These are phyloP conservation scores for Anticlea derivata DNA, from an alignment of 2,888 invertebrate species.

Conservation along the genomic window DNA sequence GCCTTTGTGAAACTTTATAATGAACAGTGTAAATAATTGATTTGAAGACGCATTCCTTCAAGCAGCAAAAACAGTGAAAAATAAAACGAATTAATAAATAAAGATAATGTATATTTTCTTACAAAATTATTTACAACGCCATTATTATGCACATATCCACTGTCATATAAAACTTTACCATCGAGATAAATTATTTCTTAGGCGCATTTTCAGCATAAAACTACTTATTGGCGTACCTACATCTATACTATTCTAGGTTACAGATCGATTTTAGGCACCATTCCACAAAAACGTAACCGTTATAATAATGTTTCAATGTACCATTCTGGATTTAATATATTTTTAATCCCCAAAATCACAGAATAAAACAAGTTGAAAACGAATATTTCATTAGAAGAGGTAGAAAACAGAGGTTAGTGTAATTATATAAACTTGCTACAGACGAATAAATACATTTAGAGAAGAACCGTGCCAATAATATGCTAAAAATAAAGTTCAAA, in stretches of 20 bases:
- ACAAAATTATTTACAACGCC: slow-evolving; percentile 81
- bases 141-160: slow-evolving; percentile 78
- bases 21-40: background rate
- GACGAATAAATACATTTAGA: slow-evolving; percentile 12
- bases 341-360: background rate
- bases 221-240: slow-evolving; percentile 38
- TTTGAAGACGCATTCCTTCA: too few relatives aligned
- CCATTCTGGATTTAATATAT: background rate
- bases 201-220: slow-evolving; percentile 73
- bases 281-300: slow-evolving; percentile 51
- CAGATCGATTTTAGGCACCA: slow-evolving; percentile 62
- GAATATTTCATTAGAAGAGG: background rate
- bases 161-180: slow-evolving; percentile 79
- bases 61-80: too few relatives aligned
- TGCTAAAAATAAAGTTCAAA: background rate
- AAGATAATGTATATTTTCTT: slow-evolving; percentile 79
- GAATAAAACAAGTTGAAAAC: background rate
- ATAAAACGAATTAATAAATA: slow-evolving; percentile 66
- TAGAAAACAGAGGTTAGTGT: background rate
- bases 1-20: too few relatives aligned
- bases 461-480: slow-evolving; percentile 11
- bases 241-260: slow-evolving; percentile 47
- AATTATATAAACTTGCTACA: background rate
- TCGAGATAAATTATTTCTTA: slow-evolving; percentile 71
- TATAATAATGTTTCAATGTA: slow-evolving; percentile 5